Percentiles rank a stretch among this genome's conserved stretches.
Conservation (phyloP, 2,888 invertebrate species). For the Eupithecia centaureata region DNA sequence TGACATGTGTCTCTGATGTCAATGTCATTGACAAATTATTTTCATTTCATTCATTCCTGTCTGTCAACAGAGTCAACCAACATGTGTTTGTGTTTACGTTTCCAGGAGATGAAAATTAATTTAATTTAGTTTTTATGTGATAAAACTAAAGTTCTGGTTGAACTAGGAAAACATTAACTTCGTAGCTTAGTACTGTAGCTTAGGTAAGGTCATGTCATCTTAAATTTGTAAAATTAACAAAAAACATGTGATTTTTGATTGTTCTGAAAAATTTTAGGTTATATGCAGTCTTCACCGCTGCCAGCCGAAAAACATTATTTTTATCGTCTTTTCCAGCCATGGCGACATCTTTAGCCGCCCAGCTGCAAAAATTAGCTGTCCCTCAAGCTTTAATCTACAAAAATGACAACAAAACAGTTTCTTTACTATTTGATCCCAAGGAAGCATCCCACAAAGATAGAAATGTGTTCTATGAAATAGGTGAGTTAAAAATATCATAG, state of each 20-base stretch:
- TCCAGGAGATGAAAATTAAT: not conserved
- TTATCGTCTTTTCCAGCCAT: constrained; percentile 45
- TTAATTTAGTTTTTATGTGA: not conserved
- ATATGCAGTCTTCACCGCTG: not conserved
- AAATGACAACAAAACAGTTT: constrained; percentile 88
- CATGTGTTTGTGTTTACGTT: not conserved
- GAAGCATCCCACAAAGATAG: constrained; percentile 94
- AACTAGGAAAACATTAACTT: not conserved
- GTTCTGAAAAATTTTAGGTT: not conserved
- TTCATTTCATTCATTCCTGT: not conserved
- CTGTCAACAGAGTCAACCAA: not conserved
- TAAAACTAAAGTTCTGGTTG: not conserved
- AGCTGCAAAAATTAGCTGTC: constrained; percentile 88
- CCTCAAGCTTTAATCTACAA: constrained; percentile 89
- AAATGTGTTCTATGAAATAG: constrained; percentile 94
- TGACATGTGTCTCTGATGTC: not conserved
- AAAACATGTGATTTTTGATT: not conserved
- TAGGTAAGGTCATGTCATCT: not conserved
- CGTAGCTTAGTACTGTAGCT: not conserved
- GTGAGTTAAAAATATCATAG: not conserved
- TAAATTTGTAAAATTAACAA: too few relatives aligned
- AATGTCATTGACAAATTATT: not conserved
- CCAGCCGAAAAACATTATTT: not conserved
- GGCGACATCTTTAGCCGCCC: constrained; percentile 90
- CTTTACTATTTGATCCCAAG: constrained; percentile 94